phyloP scores from a whole-genome alignment of 2,113 vertebrate genomes.

The Pogonocichla stellata region DNA sequence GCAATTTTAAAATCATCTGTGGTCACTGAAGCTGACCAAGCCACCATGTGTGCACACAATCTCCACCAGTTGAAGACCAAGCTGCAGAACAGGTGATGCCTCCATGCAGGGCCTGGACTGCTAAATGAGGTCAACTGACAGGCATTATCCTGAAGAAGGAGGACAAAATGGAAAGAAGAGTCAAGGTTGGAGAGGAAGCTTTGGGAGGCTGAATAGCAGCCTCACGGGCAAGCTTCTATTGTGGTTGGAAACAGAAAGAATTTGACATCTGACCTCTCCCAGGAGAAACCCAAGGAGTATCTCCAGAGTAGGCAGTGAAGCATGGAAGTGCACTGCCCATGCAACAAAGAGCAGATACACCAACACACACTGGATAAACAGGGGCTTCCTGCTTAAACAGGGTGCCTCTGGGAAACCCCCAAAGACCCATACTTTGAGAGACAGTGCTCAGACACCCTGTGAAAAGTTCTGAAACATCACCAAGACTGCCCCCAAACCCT shows the following conservation, averaged over 20 bases:
- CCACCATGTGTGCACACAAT: background rate
- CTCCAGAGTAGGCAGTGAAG: background rate
- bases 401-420: background rate
- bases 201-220: background rate
- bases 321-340: background rate
- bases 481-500: background rate
- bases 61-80: slow-evolving; percentile 7
- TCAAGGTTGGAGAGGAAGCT: background rate
- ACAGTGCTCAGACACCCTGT: background rate
- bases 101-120: slow-evolving; percentile 10
- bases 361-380: background rate
- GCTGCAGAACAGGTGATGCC: slow-evolving; percentile 31
- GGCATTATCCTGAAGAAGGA: background rate
- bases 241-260: slow-evolving; percentile 8
- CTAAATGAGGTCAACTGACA: slow-evolving; percentile 41
- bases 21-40: background rate
- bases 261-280: slow-evolving; percentile 29
- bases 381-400: background rate
- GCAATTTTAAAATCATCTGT: background rate
- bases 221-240: background rate
- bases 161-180: background rate
- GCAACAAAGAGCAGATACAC: background rate
- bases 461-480: background rate
- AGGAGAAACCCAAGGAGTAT: background rate
- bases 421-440: background rate